Conservation (phyloP, 1,140 invertebrate species). For the Drosophila nannoptera region DNA sequence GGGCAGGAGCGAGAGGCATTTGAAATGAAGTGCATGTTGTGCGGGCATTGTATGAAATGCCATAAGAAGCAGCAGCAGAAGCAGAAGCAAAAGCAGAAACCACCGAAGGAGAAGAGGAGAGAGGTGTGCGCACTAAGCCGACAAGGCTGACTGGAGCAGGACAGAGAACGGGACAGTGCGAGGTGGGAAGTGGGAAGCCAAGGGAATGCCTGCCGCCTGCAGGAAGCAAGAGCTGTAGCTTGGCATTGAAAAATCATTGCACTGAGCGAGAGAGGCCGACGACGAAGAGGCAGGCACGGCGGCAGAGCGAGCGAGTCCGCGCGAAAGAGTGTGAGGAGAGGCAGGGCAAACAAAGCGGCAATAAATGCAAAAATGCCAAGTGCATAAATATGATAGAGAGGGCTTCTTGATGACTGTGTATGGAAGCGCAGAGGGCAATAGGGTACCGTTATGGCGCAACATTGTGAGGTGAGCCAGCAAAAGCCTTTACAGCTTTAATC, state of each 20-base stretch:
- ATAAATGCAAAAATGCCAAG: conserved; percentile 59
- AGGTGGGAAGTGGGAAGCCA: conserved; percentile 1
- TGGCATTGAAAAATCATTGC: conserved; percentile 72
- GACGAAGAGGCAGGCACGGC: not conserved
- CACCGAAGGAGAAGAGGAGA: not conserved
- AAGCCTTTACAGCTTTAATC: conserved; percentile 65
- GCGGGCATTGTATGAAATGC: conserved; percentile 36
- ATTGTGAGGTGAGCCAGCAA: not conserved
- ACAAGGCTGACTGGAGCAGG: conserved; percentile 62
- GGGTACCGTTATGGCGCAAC: too few relatives aligned
- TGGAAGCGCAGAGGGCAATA: not conserved
- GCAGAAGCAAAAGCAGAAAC: not conserved
- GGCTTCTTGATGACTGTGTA: conserved; percentile 2
- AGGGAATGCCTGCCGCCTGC: conserved; percentile 57
- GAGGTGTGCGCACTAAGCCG: conserved; percentile 57
- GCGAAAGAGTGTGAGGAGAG: not conserved
- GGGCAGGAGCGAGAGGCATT: conserved; percentile 44
- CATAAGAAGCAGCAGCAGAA: conserved; percentile 7
- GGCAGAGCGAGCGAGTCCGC: not conserved
- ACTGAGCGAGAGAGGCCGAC: not conserved
- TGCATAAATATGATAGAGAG: conserved; percentile 65
- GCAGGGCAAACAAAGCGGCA: conserved; percentile 44
- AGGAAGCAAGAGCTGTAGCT: conserved; percentile 46
- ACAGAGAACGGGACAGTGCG: conserved; percentile 9
- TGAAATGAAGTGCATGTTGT: conserved; percentile 69